Evolutionary conservation across 2,888 invertebrate genomes (phyloP).

Genomic region (Lochmaea crataegi): DNA sequence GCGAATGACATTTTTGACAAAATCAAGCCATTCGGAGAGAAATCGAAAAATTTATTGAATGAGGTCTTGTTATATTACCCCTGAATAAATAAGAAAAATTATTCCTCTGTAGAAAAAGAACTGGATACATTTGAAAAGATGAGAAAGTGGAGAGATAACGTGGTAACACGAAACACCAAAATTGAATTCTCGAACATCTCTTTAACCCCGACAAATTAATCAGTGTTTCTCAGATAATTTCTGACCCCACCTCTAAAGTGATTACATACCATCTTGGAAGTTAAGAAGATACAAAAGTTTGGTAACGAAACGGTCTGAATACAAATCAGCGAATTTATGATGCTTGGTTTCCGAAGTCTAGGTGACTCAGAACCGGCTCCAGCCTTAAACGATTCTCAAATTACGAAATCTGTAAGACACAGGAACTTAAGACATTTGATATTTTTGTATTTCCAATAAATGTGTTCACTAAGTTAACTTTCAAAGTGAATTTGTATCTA

Average conservation of each 20-base stretch:
- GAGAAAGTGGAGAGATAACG: constrained; percentile 15
- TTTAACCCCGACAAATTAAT: constrained; percentile 46
- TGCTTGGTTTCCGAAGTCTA: constrained; percentile 56
- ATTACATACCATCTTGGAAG: constrained; percentile 59
- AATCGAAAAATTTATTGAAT: too few relatives aligned
- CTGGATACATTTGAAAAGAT: background rate
- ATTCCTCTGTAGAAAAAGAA: too few relatives aligned
- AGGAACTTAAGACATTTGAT: background rate
- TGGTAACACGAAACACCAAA: constrained; percentile 19
- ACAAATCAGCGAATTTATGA: constrained; percentile 63
- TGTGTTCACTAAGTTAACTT: too few relatives aligned
- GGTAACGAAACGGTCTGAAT: constrained; percentile 59
- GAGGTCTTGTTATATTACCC: too few relatives aligned
- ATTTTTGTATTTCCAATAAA: background rate
- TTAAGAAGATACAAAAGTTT: constrained; percentile 64
- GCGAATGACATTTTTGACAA: too few relatives aligned
- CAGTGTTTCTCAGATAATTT: constrained; percentile 45
- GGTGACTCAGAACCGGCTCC: constrained; percentile 8
- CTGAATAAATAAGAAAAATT: too few relatives aligned
- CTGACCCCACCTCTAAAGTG: constrained; percentile 53
- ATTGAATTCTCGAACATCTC: constrained; percentile 34
- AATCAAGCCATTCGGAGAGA: too few relatives aligned
- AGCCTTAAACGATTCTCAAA: background rate
- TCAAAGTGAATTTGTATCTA: too few relatives aligned
- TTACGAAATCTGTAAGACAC: background rate